Evolutionary conservation across 1,140 invertebrate species (phyloP), one percentile per base, ranked within the genome.

Genomic region (Ostrea denselamellosa): DNA sequence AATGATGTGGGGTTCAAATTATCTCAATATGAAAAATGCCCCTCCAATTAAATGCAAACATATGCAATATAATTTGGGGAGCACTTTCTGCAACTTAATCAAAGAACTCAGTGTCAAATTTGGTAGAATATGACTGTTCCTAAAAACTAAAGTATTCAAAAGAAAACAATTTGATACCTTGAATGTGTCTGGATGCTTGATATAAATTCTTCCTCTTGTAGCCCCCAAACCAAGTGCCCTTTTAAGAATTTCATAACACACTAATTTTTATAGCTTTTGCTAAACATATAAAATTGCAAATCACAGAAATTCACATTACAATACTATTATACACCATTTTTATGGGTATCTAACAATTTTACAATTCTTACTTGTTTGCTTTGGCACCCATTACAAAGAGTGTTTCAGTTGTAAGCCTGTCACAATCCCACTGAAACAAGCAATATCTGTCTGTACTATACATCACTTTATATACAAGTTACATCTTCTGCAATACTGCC

Each of bases 321-420:
- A 44, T 44, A 44, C 1, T 44, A 44, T 44, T 5, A 44, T 62
- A 62, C 58, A 62, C n/a, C 9, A 62, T 14, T 17, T 17, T 14
- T 14, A 62, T 62, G 9, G 19, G 58, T 62, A n/a, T n/a, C 14
- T 62, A 62, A n/a, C n/a, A n/a, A 2, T 12, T 17, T 52, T 3
- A 84, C 28, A 54, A 71, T 25, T 25, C 93, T 93, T 92, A 96
- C 95, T 97, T 97, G 90, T 96, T 96, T 12, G 95, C 95, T 89
- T 93, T 94, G 1, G 97, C 96, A 65, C 97, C 97, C 96, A 98
- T 97, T 65, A 98, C 97, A 95, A 97, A 97, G 58, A 96, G 91
- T 4, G 97, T 97, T 19, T 97, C 96, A 65, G 96, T 93, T 53
- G 94, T 96, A 7, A 98, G 94, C 91, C 97, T 95, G 2, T 96